Evolutionary conservation across 2,797 vertebrate genomes (phyloP), one percentile per base, ranked within the genome.

Genomic region (Balearica regulorum): DNA sequence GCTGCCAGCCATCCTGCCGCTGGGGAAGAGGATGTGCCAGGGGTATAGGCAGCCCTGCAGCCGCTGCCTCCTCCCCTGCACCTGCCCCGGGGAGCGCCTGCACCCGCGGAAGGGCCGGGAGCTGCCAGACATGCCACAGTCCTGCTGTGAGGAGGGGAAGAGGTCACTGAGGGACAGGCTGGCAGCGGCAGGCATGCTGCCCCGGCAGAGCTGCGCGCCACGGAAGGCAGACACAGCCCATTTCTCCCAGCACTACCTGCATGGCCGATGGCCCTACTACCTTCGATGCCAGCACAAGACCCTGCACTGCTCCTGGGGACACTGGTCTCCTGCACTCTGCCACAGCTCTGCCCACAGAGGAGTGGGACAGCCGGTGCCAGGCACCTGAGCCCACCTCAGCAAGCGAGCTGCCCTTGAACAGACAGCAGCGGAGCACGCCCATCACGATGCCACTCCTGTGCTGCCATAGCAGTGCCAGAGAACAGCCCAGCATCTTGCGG

Each of bases 361-460:
- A 35, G n/a, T 12, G 7, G 26, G 26, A 48, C 39, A 37, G 51
- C 5, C 0, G 0, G 39, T n/a, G 10, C 57, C 0, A 0, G 46
- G 72, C 33, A 49, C 37, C 5, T 0, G 1, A 51, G 54, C 16
- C 51, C 4, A 1, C 28, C 28, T 7, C 6, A 18, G 35, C 3
- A 0, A 64, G 29, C 1, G 1, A 83, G 54, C 61, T 17, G 29
- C 62, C n/a, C 73, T 53, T 1, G 1, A 19, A 39, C 0, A 1
- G 41, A 21, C 15, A 37, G 57, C 33, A 80, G 69, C 55, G 43
- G 53, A 39, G 49, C 41, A 35, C 1, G 2, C 20, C 8, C 25
- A 65, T 70, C 43, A 14, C 2, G 6, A 24, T 6, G 1, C 33
- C 17, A 6, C 44, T 65, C 62, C 62, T 53, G 57, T 7, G 39